Conservation (phyloP, 2,888 invertebrate genomes). For the Alentia gelatinosa region DNA sequence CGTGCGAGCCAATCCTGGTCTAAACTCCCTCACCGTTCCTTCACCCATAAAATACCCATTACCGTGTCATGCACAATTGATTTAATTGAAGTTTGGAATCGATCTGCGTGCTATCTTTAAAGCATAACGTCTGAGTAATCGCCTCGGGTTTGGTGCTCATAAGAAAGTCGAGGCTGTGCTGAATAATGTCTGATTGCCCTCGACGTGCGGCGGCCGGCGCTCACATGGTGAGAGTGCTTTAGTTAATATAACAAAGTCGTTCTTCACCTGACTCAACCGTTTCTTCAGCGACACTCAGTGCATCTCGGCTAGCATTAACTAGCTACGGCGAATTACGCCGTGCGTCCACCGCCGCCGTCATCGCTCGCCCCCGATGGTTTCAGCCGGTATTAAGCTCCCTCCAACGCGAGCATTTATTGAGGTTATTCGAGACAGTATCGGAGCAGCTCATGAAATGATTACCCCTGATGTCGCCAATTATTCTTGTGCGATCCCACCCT, state of each 20-base stretch:
- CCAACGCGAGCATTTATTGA: no score
- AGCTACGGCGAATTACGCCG: no score
- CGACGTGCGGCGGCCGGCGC: no score
- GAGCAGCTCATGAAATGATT: no score
- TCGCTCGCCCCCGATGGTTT: background rate
- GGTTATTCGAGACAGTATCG: no score
- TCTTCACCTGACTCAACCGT: no score
- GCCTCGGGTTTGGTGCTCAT: background rate
- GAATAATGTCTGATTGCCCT: background rate
- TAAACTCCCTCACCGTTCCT: background rate
- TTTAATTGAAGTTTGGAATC: background rate
- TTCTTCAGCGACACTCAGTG: no score
- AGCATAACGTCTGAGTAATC: background rate
- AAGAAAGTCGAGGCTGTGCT: background rate
- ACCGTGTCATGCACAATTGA: background rate
- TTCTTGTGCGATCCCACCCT: background rate
- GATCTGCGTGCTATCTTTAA: background rate
- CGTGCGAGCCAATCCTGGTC: background rate
- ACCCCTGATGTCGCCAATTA: background rate
- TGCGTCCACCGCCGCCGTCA: background rate
- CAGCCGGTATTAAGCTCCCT: background rate
- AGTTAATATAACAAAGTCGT: no score
- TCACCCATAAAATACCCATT: slow-evolving; percentile 10
- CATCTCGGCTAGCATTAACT: no score
- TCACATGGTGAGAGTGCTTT: no score